phyloP scores from a whole-genome alignment of 2,797 vertebrate species.

The Chrosomus eos region DNA sequence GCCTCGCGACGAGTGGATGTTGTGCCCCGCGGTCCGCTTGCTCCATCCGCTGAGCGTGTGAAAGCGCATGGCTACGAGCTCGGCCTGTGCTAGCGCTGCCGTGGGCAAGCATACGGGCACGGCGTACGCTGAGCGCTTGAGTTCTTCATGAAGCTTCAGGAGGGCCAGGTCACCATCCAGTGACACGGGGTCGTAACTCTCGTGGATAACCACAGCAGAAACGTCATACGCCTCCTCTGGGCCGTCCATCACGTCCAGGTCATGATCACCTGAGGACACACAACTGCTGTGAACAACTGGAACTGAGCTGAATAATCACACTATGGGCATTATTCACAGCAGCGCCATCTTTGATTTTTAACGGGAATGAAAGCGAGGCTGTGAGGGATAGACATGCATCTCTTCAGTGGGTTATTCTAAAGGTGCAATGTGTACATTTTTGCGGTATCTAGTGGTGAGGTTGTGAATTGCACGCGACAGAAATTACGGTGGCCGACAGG shows the following conservation, averaged over 20 bases:
- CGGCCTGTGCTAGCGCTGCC: slow-evolving; percentile 66
- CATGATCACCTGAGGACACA: slow-evolving; percentile 79
- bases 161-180: slow-evolving; percentile 83
- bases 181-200: slow-evolving; percentile 61
- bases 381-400: too few relatives aligned
- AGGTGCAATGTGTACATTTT: too few relatives aligned
- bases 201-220: slow-evolving; percentile 67
- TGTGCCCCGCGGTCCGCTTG: slow-evolving; percentile 74
- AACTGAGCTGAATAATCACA: too few relatives aligned
- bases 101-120: slow-evolving; percentile 86
- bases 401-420: too few relatives aligned
- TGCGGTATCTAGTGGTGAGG: too few relatives aligned
- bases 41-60: slow-evolving; percentile 88
- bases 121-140: slow-evolving; percentile 66
- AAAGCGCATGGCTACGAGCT: slow-evolving; percentile 75
- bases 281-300: neutral
- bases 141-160: slow-evolving; percentile 68
- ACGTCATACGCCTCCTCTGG: slow-evolving; percentile 77
- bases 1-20: neutral
- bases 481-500: too few relatives aligned
- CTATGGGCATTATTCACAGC: too few relatives aligned
- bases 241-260: slow-evolving; percentile 71
- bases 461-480: too few relatives aligned
- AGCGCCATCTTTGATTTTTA: too few relatives aligned
- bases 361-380: too few relatives aligned